Evolutionary conservation across 2,113 vertebrate species (phyloP).

Genomic region (Pseudonaja textilis): DNA sequence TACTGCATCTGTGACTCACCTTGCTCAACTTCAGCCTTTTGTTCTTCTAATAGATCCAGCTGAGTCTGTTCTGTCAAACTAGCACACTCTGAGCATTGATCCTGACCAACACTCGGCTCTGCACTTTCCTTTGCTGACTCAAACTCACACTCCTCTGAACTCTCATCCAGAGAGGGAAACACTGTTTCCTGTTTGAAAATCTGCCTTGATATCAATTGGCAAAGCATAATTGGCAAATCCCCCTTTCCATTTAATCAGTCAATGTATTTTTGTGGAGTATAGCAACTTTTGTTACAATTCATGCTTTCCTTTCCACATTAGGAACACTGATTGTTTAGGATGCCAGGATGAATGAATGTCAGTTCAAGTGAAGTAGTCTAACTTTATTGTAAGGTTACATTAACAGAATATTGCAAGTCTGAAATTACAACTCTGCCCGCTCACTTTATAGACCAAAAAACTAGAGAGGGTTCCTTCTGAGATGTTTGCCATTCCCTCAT

Average conservation of each 20-base stretch:
- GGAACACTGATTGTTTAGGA: not conserved
- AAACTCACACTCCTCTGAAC: not conserved
- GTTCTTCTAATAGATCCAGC: not conserved
- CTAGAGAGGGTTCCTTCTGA: not conserved
- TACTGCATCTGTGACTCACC: not conserved
- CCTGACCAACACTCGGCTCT: not conserved
- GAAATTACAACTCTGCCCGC: not conserved
- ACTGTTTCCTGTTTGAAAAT: not conserved
- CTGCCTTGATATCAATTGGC: not conserved
- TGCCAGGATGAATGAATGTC: not conserved
- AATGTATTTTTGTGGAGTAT: not conserved
- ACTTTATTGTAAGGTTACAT: not conserved
- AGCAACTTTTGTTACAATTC: not conserved
- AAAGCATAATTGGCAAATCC: not conserved
- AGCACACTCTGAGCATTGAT: not conserved
- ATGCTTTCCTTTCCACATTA: not conserved
- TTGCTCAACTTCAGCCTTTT: not conserved
- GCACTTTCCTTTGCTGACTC: not conserved
- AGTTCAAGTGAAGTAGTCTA: not conserved
- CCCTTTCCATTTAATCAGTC: not conserved
- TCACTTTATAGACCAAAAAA: not conserved
- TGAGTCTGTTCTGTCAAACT: too few species aligned
- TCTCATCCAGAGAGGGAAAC: not conserved
- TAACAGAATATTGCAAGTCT: not conserved
- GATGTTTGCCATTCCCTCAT: not conserved